These are phyloP conservation scores for Miltochrista miniata DNA, from an alignment of 2,888 invertebrate species.

Conservation along the genomic window DNA sequence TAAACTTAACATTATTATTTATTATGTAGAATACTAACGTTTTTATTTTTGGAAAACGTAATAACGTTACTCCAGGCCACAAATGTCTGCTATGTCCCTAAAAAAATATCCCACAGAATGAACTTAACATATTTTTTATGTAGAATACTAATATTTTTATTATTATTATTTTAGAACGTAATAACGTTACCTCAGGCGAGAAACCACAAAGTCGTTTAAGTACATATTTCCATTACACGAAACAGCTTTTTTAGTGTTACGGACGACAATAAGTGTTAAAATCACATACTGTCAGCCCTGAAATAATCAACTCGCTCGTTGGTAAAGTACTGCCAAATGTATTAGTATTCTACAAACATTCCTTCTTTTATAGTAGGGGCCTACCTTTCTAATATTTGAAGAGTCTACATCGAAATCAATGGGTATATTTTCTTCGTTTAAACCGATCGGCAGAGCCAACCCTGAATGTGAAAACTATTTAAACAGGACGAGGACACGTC, in stretches of 20 bases:
- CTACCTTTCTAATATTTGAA: conserved; percentile 15
- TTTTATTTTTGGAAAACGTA: no score
- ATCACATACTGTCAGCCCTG: conserved; percentile 6
- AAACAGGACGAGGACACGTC: no score
- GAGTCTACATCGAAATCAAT: conserved; percentile 15
- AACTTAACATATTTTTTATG: no score
- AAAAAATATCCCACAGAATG: no score
- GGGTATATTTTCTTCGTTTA: conserved; percentile 12
- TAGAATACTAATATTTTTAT: no score
- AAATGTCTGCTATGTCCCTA: no score
- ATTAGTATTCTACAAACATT: conserved; percentile 26
- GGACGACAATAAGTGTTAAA: conserved; percentile 7
- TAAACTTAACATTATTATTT: no score
- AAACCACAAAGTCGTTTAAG: neutral
- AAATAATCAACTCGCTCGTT: conserved; percentile 16
- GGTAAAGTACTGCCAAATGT: conserved; percentile 6
- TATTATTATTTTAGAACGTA: neutral
- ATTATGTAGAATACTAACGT: no score
- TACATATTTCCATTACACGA: conserved; percentile 7
- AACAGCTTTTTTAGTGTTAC: conserved; percentile 8
- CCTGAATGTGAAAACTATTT: neutral
- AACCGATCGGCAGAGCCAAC: neutral
- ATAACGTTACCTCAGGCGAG: neutral
- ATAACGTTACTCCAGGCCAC: no score
- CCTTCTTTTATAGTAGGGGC: conserved; percentile 1